Conservation (phyloP, 2,888 invertebrate species). For the Pheosia gnoma region DNA sequence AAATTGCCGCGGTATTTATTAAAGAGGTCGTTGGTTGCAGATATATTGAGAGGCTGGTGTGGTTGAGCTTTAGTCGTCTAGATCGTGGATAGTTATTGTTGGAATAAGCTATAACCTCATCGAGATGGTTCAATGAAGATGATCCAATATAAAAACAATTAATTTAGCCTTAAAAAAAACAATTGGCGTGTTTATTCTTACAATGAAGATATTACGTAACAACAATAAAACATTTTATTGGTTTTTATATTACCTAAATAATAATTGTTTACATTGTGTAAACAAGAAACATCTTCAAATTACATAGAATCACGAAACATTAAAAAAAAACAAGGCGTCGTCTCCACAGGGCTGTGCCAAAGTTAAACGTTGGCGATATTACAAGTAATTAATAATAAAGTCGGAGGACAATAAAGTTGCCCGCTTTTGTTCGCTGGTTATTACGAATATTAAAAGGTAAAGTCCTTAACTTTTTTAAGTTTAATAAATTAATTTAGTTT, state of each 20-base stretch:
- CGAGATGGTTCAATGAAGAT: no score
- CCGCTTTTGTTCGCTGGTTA: neutral
- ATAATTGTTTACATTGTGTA: no score
- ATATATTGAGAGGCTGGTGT: neutral
- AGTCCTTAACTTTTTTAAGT: neutral
- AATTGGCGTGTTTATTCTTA: no score
- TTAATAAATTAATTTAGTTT: slow-evolving; percentile 2
- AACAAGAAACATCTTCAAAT: no score
- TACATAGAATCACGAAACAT: neutral
- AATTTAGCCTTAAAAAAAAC: no score
- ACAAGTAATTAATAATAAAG: slow-evolving; percentile 4
- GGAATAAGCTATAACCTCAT: no score
- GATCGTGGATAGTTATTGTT: no score
- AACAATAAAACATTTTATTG: no score
- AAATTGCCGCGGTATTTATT: neutral
- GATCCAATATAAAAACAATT: no score
- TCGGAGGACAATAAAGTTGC: neutral
- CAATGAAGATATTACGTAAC: no score
- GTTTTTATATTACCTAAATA: no score
- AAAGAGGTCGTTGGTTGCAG: neutral
- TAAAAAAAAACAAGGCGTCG: neutral
- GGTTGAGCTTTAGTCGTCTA: no score
- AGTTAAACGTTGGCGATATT: neutral
- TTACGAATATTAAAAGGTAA: slow-evolving; percentile 1
- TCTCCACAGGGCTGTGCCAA: neutral